Conservation (phyloP, 2,888 invertebrate species). For the Drosophila helvetica region DNA sequence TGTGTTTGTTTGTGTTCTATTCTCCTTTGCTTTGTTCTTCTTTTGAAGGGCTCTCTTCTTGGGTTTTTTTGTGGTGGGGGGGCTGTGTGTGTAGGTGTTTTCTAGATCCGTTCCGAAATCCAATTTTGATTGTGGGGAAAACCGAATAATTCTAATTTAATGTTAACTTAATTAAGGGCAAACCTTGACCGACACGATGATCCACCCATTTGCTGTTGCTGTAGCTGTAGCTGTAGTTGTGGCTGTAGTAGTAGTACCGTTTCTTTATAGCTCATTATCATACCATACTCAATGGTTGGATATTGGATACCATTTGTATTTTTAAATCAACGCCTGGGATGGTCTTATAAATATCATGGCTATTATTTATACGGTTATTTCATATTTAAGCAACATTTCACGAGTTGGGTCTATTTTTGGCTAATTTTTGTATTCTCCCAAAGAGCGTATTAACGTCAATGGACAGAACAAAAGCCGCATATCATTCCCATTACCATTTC, state of each 20-base stretch:
- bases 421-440: slow-evolving; percentile 50
- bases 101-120: slow-evolving; percentile 55
- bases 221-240: too few species aligned
- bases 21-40: slow-evolving; percentile 16
- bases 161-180: slow-evolving; percentile 45
- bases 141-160: slow-evolving; percentile 39
- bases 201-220: slow-evolving; percentile 31
- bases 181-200: slow-evolving; percentile 30
- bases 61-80: too few species aligned
- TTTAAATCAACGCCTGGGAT: slow-evolving; percentile 36
- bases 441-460: slow-evolving; percentile 53
- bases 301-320: slow-evolving; percentile 8
- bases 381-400: slow-evolving; percentile 2
- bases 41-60: slow-evolving; percentile 37
- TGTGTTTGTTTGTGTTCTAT: slow-evolving; percentile 9
- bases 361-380: slow-evolving; percentile 39
- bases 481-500: slow-evolving; percentile 16
- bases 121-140: slow-evolving; percentile 31
- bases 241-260: too few species aligned
- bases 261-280: slow-evolving; percentile 10
- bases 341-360: slow-evolving; percentile 33
- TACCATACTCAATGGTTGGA: slow-evolving; percentile 12
- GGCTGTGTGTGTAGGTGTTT: slow-evolving; percentile 41
- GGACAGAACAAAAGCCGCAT: slow-evolving; percentile 22
- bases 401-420: slow-evolving; percentile 20